Evolutionary conservation across 1,140 invertebrate genomes (phyloP), one percentile per base, ranked within the genome.

Genomic region (Pogonognathellus flavescens): DNA sequence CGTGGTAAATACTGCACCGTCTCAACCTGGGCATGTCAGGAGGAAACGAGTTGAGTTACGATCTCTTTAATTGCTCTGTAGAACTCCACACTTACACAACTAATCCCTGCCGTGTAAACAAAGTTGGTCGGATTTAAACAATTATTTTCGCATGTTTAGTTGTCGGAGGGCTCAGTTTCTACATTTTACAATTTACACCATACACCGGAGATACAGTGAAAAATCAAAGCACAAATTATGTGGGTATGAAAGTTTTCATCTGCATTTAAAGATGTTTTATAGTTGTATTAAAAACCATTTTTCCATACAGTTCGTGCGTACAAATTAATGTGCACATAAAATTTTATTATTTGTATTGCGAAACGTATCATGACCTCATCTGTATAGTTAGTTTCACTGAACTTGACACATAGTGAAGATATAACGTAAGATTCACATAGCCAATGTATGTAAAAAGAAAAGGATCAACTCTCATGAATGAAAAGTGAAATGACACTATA

Each of bases 401-500:
- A 41, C 31, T 41, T 41, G 31, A 41, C 31, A 41, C 31, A 1
- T 6, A 41, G 31, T 41, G 2, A 41, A 41, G 31, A 41, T 41
- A 41, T 41, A 41, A 41, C 31, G n/a, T n/a, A n/a, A n/a, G n/a
- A 41, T 41, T 41, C n/a, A n/a, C n/a, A n/a, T 25, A 66, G 13
- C 62, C 25, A 66, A 25, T 66, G 62, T 62, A 62, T 10, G 3
- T 22, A 0, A 31, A 66, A 22, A 25, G 62, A 1, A 66, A 66
- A 66, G 22, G 20, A 76, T 76, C 16, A 76, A 66, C 22, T 22
- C 70, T 49, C 70, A 76, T 76, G 70, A 76, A 76, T 76, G 31
- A 3, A 50, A 76, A 76, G 49, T 76, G 49, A 76, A 76, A 76
- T 76, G 31, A 76, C 41, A 31, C 70, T 76, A 76, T 76, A 76